Conservation (phyloP, 2,113 vertebrate species). For the Catharus minimus region DNA sequence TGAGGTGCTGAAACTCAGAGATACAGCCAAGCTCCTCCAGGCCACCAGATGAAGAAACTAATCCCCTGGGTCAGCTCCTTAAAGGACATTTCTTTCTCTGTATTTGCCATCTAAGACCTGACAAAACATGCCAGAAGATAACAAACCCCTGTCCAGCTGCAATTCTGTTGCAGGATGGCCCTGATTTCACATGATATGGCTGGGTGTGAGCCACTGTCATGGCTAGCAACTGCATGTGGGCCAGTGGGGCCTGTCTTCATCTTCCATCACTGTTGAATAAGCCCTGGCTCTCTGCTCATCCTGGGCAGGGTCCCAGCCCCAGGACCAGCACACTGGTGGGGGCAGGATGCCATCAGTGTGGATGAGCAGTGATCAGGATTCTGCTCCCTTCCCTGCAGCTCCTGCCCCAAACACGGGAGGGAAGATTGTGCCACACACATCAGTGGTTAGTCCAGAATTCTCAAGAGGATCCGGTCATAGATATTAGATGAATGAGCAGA, state of each 20-base stretch:
- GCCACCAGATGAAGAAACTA: background rate
- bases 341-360: background rate
- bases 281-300: background rate
- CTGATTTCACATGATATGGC: background rate
- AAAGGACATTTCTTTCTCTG: background rate
- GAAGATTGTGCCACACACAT: background rate
- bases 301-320: background rate
- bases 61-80: background rate
- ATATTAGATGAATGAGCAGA: background rate
- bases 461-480: background rate
- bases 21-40: background rate
- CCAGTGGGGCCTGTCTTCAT: background rate
- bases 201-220: accelerated
- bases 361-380: background rate
- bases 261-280: background rate
- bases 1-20: background rate
- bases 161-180: background rate
- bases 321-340: background rate
- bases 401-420: background rate
- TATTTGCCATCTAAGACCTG: background rate
- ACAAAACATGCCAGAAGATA: background rate
- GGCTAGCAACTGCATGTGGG: background rate
- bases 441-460: background rate
- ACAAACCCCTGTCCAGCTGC: background rate
- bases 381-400: accelerated